Evolutionary conservation across 2,888 invertebrate species (phyloP), one percentile per base, ranked within the genome.

Genomic region (Panzeria rudis): DNA sequence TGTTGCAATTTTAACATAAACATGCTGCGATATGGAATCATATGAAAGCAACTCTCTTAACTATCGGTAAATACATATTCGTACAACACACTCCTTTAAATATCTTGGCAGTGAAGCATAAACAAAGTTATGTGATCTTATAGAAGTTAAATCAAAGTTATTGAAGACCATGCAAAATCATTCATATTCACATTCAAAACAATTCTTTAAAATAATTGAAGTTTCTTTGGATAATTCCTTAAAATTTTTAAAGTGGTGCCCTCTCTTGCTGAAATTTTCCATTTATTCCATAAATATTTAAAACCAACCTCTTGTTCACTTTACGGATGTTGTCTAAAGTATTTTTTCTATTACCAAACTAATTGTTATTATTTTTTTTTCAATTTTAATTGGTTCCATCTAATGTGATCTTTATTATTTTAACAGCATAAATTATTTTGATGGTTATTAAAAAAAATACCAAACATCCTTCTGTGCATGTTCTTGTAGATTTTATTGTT

Each of bases 311-410:
- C n/a, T 13, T 11, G 13, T 68, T 17, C 38, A 32, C 71, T 78
- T 78, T 69, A 62, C 83, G 83, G 83, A 79, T 79, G 25, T 83
- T 72, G 32, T 29, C 20, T 54, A 23, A 32, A 82, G 23, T 56
- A 50, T 72, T 72, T 61, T 68, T 59, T 50, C 17, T 17, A 47
- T 61, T 56, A 35, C 20, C 15, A 77, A 64, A 77, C 54, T 38
- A 20, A 44, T 35, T 25, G 9, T 23, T 41, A 2, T 38, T 41
- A 50, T 52, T 52, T 29, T 29, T 29, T 29, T 29, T 29, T 29
- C 3, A 2, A n/a, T 64, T 54, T 29, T 54, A 66, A 68, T 66
- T 56, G 64, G 17, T 79, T 75, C 69, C 73, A 54, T 71, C 64
- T 84, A 76, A 71, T 79, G 69, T 17, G 79, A 71, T 84, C 23